These are phyloP conservation scores for Planococcus citri DNA, from an alignment of 1,140 invertebrate species.

Conservation along the genomic window DNA sequence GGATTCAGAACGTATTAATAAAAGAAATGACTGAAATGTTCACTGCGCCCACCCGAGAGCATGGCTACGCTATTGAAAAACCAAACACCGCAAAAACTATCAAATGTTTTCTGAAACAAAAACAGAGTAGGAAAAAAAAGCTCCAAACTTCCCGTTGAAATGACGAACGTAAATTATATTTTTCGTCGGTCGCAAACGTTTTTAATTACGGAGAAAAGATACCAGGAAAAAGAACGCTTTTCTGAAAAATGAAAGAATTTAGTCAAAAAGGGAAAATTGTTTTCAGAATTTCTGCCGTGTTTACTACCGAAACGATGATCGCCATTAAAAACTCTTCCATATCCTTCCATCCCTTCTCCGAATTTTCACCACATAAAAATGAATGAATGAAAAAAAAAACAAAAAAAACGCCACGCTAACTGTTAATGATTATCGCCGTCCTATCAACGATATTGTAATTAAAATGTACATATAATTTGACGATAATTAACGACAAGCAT, in stretches of 20 bases:
- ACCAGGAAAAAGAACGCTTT: conserved; percentile 1
- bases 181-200: conserved; percentile 17
- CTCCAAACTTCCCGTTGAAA: conserved; percentile 9
- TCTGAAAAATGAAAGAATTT: conserved; percentile 20
- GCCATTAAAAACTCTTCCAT: neutral
- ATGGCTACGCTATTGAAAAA: conserved; percentile 11
- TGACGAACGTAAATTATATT: conserved; percentile 20
- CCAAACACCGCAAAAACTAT: conserved; percentile 14
- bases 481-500: too few species aligned
- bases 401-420: too few species aligned
- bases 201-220: conserved; percentile 14
- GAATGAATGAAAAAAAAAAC: too few species aligned
- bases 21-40: conserved; percentile 16
- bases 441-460: too few species aligned
- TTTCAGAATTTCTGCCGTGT: neutral
- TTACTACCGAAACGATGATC: neutral
- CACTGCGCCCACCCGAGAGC: neutral
- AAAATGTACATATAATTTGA: too few species aligned
- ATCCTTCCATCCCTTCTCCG: too few species aligned
- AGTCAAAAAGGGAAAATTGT: neutral
- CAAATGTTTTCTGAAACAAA: conserved; percentile 4
- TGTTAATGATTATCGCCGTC: too few species aligned
- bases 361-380: too few species aligned
- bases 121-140: neutral
- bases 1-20: conserved; percentile 19